Base-by-base conservation (phyloP, 1,140 invertebrate species). In the Drosophila quadrilineata region DNA sequence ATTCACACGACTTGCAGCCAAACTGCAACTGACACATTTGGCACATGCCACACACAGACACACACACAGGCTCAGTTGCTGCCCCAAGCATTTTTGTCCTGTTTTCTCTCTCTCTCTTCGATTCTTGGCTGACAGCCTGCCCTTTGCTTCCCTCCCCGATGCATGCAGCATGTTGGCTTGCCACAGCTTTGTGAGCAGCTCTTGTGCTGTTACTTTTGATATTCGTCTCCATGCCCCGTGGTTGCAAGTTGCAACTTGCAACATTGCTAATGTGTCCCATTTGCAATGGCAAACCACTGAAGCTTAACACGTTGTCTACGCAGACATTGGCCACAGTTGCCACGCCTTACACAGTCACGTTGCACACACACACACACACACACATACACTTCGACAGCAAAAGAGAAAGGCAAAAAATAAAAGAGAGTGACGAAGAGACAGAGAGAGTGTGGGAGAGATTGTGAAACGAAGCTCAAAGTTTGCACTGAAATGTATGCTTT, bases 261-360 rank as follows among this genome's bases (percentile, higher is more conserved):
- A 82, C 77, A 84, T 77, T 66, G 77, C 77, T 84, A 84, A 84
- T 84, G 77, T 85, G 77, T 84, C 77, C 77, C 77, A 84, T 84
- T 84, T 84, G 77, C 77, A 73, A 74, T 76, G 70, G 74, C 79
- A 73, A 85, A 77, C 77, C 79, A 84, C 77, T 84, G 71, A 79
- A 84, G 77, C 79, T 84, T 84, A 85, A 85, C 77, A 85, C 77
- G 79, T 79, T 84, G 77, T 84, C 79, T 85, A 79, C 79, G 79
- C 74, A 85, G 77, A 57, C 74, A 67, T 60, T 59, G 64, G 64
- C 73, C 64, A 56, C 41, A 45, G 40, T n/a, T 38, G 59, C 52
- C 69, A 68, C 54, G 48, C 73, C 73, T 40, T 14, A 46, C 31
- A 35, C 56, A 48, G 41, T 50, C 46, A 57, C 57, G 35, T 31